Base-by-base conservation (phyloP, 1,140 invertebrate genomes). In the Bombus huntii region DNA sequence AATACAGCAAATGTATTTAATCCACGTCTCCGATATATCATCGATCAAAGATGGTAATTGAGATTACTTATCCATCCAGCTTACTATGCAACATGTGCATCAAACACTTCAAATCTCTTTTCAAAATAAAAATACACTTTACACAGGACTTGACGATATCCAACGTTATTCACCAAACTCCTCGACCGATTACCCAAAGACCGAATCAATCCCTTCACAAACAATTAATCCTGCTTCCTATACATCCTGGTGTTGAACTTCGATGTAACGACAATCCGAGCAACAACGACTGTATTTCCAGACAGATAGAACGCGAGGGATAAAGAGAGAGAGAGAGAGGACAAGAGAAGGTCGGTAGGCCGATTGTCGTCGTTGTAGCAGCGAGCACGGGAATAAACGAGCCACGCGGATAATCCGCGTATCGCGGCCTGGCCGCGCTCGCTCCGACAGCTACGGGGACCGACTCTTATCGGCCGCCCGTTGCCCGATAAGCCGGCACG, bases 401-500 rank as follows among this genome's bases (percentile, higher is more conserved):
- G 42, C 81, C 78, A 71, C 75, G 72, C 65, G 87, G 87, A 88
- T 88, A 86, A 88, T 88, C 74, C 73, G 78, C 86, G 82, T 84
- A 85, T 84, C 82, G 76, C 81, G 86, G 75, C 59, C 59, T 13
- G 3, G 65, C 74, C 59, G 85, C 62, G 75, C 73, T 83, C 81
- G 68, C n/a, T 78, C 74, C 74, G 70, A 83, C 73, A 82, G 71
- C 83, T 85, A 39, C 74, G 68, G 81, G 70, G 79, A 65, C 71
- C 82, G 70, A 87, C 85, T 89, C 85, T 89, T 89, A 89, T 89
- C 89, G 74, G 47, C 3, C 34, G 15, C 75, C 74, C 66, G 77
- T 83, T 78, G 79, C 34, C 77, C 87, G 89, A 91, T 90, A 91
- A 91, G 84, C 87, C 83, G 81, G 18, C 65, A 68, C 74, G 81